Base-by-base conservation (phyloP, 2,888 invertebrate genomes). In the Cremastinae sp. region DNA sequence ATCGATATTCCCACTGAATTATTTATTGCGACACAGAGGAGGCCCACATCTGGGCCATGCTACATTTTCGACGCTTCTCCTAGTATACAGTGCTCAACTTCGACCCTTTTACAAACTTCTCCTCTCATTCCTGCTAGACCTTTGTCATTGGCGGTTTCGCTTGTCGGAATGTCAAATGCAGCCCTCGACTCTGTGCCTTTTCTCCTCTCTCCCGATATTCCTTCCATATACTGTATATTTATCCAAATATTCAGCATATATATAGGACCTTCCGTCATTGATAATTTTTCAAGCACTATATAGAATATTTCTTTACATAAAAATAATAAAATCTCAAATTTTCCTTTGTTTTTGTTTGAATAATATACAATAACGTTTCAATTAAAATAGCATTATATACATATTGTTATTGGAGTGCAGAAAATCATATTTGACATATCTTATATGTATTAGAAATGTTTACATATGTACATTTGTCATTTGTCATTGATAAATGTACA, bases 111-210 rank as follows among this genome's bases (percentile, higher is more conserved):
- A 28, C 68, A 41, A 76, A 54, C 64, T 56, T 53, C 14, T 56
- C 28, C 45, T 22, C 36, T 22, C 36, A 20, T n/a, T 3, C n/a
- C n/a, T 16, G 9, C 22, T 28, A 16, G 64, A 76, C 68, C 69
- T 73, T 69, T 69, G 72, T 76, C 72, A 76, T 62, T 76, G 51
- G 22, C 34, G 10, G 41, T 22, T 38, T 53, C 62, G 38, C 68
- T 45, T 64, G 62, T 72, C 45, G 51, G 58, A 76, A 72, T 68
- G 72, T 76, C 72, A 76, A 76, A 62, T 71, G 36, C 71, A 71
- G 66, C 20, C 18, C 34, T 47, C 45, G 5, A 41, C 41, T 12
- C 9, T 9, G 2, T 41, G n/a, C n/a, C 41, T 12, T 9, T 12
- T 9, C 41, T 12, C 4, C 12, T 41, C 12, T 41, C 41, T n/a